Evolutionary conservation across 2,113 vertebrate genomes (phyloP).

Genomic region (Eudorcas thomsonii): DNA sequence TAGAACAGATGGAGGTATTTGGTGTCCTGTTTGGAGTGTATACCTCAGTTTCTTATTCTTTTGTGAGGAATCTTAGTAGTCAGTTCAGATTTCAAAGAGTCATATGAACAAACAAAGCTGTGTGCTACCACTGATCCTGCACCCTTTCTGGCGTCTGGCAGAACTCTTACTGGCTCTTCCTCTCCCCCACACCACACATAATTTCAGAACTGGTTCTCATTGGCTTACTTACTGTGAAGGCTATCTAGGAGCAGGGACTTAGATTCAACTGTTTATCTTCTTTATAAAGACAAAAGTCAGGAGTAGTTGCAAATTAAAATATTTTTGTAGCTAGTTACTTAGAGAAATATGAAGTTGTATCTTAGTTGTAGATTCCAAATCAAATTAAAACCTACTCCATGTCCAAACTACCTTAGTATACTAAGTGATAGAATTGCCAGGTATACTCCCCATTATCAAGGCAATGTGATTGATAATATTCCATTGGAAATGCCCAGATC

Average conservation of each 20-base stretch:
- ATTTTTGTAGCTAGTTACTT: neutral
- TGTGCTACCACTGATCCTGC: neutral
- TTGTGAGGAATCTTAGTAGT: neutral
- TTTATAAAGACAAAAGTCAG: neutral
- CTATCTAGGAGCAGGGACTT: neutral
- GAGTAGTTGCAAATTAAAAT: neutral
- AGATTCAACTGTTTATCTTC: neutral
- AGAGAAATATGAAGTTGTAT: neutral
- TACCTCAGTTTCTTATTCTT: neutral
- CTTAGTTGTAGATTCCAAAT: neutral
- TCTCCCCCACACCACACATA: fast-evolving
- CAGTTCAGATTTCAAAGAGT: neutral
- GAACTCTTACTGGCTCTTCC: neutral
- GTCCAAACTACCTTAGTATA: neutral
- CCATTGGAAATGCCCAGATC: neutral
- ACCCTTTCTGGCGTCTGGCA: neutral
- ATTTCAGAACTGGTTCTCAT: neutral
- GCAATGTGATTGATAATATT: neutral
- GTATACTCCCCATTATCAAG: neutral
- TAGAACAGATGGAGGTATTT: neutral
- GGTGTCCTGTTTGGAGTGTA: neutral
- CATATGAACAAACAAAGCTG: neutral
- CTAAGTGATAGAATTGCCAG: neutral
- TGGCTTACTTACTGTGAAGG: neutral
- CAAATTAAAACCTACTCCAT: neutral